Evolutionary conservation across 2,888 invertebrate species (phyloP), one percentile per base, ranked within the genome.

Genomic region (Chloroclysta siterata): DNA sequence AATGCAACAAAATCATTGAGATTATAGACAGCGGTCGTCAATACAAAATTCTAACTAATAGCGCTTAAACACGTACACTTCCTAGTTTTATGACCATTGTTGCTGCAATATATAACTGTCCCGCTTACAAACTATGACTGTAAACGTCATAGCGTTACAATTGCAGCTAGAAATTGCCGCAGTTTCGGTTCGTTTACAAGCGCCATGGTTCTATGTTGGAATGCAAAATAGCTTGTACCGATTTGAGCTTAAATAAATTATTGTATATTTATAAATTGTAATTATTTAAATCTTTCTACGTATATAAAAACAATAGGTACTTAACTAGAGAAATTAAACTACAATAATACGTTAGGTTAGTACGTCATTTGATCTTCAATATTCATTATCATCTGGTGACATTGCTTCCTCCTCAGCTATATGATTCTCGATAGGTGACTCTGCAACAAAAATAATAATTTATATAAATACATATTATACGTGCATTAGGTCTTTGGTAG

Each of bases 371-470:
- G 46, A 17, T 46, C 11, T 6, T 46, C 11, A 46, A 39, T 56
- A 14, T 53, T 60, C 33, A 56, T 46, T 29, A 50, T 60, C 28
- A 48, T 50, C 53, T 6, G 60, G 42, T 28, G 28, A 17, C 13
- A 48, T 15, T 7, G 48, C 48, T 15, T 47, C 59, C 41, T 60
- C 63, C n/a, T 52, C 59, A 17, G 22, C 47, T 13, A 22, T 47
- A 22, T 53, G 39, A 22, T 48, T 56, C 29, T 52, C 55, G 15
- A 51, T 47, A 39, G 54, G n/a, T 22, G 59, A 28, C 36, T 55
- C 63, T 64, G 63, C 5, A 55, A 59, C 22, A 51, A 55, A 47
- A 46, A 54, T 41, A 33, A n/a, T 29, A 33, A 11, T n/a, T 28
- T 33, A n/a, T n/a, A n/a, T n/a, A n/a, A n/a, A n/a, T n/a, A n/a